Evolutionary conservation across 2,113 vertebrate species (phyloP).

Genomic region (Nyctibius bracteatus): DNA sequence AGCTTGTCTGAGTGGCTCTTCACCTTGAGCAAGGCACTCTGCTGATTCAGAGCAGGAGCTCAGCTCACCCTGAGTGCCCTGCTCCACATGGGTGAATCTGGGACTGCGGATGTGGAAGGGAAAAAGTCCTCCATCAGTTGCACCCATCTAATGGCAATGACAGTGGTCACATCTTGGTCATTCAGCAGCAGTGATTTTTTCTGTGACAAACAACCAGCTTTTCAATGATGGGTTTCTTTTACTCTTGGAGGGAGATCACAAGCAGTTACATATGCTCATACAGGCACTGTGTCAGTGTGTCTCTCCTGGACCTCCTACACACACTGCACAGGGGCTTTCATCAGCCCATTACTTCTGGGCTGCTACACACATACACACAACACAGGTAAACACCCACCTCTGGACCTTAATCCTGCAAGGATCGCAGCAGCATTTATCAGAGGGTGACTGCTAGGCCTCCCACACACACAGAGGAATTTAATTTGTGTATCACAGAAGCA

Average conservation of each 20-base stretch:
- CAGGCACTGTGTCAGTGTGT: neutral
- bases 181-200: neutral
- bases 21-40: neutral
- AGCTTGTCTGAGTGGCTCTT: neutral
- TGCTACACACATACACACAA: neutral
- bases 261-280: rapidly evolving
- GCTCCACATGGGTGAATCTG: neutral
- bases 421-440: neutral
- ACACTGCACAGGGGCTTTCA: neutral
- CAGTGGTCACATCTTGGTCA: neutral
- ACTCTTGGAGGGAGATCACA: neutral
- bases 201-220: neutral
- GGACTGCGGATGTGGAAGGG: neutral
- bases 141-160: neutral
- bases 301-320: neutral
- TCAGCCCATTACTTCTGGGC: neutral
- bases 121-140: neutral
- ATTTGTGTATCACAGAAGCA: neutral
- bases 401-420: neutral
- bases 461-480: neutral
- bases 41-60: neutral
- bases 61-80: neutral
- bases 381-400: neutral
- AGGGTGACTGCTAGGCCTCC: neutral
- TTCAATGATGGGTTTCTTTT: neutral